Conservation (phyloP, 1,140 invertebrate genomes). For the Rhyzopertha dominica region DNA sequence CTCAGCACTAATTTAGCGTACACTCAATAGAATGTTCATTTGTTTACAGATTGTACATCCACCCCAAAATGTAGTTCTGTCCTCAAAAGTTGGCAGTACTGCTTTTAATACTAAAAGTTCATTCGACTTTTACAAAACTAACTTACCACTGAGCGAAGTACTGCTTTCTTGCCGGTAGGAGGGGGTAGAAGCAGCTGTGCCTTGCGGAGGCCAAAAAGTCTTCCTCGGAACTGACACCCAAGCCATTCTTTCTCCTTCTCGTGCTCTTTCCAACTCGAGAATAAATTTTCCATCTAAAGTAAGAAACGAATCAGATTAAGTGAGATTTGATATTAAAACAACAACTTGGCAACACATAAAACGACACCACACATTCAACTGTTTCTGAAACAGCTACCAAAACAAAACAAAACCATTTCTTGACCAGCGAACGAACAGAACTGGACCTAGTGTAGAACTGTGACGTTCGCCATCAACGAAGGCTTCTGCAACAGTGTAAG, state of each 20-base stretch:
- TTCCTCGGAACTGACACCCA: constrained; percentile 84
- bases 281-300: constrained; percentile 79
- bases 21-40: background rate
- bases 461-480: too few relatives aligned
- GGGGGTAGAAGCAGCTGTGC: constrained; percentile 58
- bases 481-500: too few relatives aligned
- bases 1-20: background rate
- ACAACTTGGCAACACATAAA: constrained; percentile 1
- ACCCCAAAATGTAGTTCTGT: too few relatives aligned
- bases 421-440: too few relatives aligned
- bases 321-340: background rate
- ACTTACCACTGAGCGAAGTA: constrained; percentile 58
- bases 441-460: too few relatives aligned
- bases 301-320: too few relatives aligned
- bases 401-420: background rate
- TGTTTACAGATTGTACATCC: background rate
- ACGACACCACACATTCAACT: constrained; percentile 5
- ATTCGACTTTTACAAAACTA: too few relatives aligned
- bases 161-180: constrained; percentile 57
- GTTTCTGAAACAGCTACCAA: background rate
- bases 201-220: constrained; percentile 74
- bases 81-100: too few relatives aligned
- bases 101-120: too few relatives aligned
- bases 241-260: constrained; percentile 71
- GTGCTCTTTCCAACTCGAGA: constrained; percentile 74